Evolutionary conservation across 2,888 invertebrate genomes (phyloP).

Genomic region (Agrochola circellaris): DNA sequence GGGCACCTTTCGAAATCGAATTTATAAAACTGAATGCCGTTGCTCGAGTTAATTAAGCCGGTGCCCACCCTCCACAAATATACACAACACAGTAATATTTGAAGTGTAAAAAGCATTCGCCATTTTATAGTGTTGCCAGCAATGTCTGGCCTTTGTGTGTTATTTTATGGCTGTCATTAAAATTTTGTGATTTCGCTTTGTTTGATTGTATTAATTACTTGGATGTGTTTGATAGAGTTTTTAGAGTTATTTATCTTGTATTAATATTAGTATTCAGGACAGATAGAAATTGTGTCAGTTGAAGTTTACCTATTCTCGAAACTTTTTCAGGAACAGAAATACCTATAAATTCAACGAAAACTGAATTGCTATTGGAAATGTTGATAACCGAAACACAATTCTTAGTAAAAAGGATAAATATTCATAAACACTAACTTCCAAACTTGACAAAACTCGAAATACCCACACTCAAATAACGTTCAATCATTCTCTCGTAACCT

Average conservation of each 20-base stretch:
- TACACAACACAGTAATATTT: constrained; percentile 65
- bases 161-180: constrained; percentile 52
- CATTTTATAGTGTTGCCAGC: constrained; percentile 55
- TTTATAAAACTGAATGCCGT: constrained; percentile 70
- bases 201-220: constrained; percentile 34
- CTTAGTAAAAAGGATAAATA: not conserved
- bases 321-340: not conserved
- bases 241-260: too few species aligned
- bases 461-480: constrained; percentile 32
- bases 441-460: constrained; percentile 30
- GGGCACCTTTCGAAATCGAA: constrained; percentile 68
- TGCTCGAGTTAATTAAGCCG: constrained; percentile 72
- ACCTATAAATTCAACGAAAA: not conserved
- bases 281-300: not conserved
- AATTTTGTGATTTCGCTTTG: constrained; percentile 36
- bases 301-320: too few species aligned
- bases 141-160: constrained; percentile 51
- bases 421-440: constrained; percentile 7
- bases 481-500: constrained; percentile 41
- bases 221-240: constrained; percentile 9
- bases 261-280: not conserved
- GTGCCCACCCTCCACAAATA: constrained; percentile 64
- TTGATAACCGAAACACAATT: not conserved
- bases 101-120: constrained; percentile 63
- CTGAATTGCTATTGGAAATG: not conserved